Percentiles rank a stretch among this genome's conserved stretches.
These are phyloP conservation scores for Corythaeola cristata DNA, from an alignment of 2,113 vertebrate genomes.

Conservation along the genomic window DNA sequence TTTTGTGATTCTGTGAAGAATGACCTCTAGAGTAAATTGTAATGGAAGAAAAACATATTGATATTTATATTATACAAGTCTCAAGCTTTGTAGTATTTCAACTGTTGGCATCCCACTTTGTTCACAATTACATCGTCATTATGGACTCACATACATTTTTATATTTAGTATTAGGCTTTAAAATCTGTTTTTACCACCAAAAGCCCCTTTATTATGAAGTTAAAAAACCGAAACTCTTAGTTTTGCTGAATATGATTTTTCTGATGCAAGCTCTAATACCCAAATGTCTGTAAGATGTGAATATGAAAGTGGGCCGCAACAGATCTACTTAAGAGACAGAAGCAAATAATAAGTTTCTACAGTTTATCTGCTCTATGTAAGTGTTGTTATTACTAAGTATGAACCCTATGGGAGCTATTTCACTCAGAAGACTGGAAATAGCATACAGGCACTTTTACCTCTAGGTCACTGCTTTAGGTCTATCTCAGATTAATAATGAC, in stretches of 20 bases:
- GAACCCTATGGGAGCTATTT: background rate
- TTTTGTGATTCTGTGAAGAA: too few relatives aligned
- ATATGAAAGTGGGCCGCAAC: background rate
- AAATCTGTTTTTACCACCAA: background rate
- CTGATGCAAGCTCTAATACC: background rate
- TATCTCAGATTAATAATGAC: background rate
- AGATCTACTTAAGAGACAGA: background rate
- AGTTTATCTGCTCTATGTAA: background rate
- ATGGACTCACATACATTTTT: background rate
- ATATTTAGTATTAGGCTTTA: background rate
- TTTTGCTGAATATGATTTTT: background rate
- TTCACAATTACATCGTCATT: background rate
- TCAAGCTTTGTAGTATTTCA: background rate
- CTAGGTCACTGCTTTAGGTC: background rate
- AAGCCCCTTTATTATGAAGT: background rate
- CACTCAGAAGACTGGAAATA: background rate
- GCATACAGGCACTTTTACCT: background rate
- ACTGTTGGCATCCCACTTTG: background rate
- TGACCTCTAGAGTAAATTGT: background rate
- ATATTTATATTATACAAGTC: background rate
- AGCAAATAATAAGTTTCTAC: background rate
- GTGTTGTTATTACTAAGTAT: background rate
- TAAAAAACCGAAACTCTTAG: background rate
- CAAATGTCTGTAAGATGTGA: background rate
- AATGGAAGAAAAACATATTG: background rate